Evolutionary conservation across 2,888 invertebrate genomes (phyloP), one percentile per base, ranked within the genome.

Genomic region (Agrochola litura): DNA sequence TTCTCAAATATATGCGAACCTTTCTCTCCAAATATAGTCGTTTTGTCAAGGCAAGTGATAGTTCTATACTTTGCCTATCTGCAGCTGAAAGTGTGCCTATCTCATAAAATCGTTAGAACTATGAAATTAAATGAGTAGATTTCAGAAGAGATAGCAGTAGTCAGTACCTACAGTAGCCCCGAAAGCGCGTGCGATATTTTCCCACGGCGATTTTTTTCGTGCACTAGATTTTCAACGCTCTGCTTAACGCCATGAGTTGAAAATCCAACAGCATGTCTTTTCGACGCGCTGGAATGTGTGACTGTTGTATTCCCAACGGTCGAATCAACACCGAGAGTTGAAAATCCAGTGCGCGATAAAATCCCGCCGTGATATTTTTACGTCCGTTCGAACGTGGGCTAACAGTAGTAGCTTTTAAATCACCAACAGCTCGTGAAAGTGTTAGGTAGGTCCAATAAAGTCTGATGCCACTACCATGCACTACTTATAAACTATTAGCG

Each of bases 21-120:
- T 91, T 91, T 91, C 90, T 89, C 85, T 74, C 81, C 79, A 88
- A 90, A 91, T 83, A 90, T 66, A 81, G 78, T 25, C 56, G 66
- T 70, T 78, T 72, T 76, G 79, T 73, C 19, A 75, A 52, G 66
- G 22, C 63, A n/a, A n/a, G n/a, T n/a, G n/a, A n/a, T n/a, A 19
- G 19, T 64, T 70, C 41, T 80, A 41, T 56, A n/a, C 30, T 41
- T 46, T 37, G 43, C 22, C 12, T 79, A 60, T 25, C 0, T 49
- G 25, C 30, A 43, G 6, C 49, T 52, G 16, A 54, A 72, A 54
- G 37, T 43, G 37, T 37, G 37, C 37, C 37, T 37, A 37, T 37
- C 4, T 65, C 77, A 58, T 83, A 52, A 82, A 78, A 22, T 46
- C 12, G 37, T 37, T 14, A 52, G 19, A 49, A 43, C 58, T 25